Conservation (phyloP, 2,797 vertebrate species). For the Myotis myotis region DNA sequence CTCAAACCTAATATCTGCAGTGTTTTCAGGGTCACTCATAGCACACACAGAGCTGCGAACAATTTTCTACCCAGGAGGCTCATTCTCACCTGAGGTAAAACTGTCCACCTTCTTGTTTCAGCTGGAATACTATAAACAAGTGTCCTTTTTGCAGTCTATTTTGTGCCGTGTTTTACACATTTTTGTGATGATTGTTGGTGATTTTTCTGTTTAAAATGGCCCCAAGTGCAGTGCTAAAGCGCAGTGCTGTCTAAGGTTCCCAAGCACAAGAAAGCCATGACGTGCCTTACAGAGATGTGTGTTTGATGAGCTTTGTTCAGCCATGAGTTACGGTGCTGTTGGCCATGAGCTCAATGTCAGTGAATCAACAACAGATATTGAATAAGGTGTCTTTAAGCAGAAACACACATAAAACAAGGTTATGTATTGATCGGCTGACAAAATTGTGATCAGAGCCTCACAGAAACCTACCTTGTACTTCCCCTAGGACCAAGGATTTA, state of each 20-base stretch:
- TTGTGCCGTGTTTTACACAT: background rate
- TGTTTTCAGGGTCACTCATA: background rate
- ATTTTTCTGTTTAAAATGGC: background rate
- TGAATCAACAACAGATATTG: constrained; percentile 24
- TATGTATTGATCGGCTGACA: background rate
- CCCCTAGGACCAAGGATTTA: background rate
- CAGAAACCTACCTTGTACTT: background rate
- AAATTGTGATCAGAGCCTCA: background rate
- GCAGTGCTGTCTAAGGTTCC: background rate
- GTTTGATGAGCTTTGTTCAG: background rate
- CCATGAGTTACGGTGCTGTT: background rate
- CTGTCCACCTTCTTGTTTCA: background rate
- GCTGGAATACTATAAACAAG: background rate
- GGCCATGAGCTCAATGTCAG: background rate
- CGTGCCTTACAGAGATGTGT: background rate
- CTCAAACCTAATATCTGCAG: background rate
- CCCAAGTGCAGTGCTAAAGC: background rate
- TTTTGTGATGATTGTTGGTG: background rate
- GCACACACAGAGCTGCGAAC: background rate
- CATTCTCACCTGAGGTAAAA: background rate
- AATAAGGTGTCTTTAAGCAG: background rate
- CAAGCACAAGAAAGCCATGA: background rate
- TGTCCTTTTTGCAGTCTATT: background rate
- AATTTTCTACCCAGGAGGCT: background rate
- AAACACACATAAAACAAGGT: background rate